Evolutionary conservation across 2,888 invertebrate species (phyloP).

Genomic region (Schizaphis graminum): DNA sequence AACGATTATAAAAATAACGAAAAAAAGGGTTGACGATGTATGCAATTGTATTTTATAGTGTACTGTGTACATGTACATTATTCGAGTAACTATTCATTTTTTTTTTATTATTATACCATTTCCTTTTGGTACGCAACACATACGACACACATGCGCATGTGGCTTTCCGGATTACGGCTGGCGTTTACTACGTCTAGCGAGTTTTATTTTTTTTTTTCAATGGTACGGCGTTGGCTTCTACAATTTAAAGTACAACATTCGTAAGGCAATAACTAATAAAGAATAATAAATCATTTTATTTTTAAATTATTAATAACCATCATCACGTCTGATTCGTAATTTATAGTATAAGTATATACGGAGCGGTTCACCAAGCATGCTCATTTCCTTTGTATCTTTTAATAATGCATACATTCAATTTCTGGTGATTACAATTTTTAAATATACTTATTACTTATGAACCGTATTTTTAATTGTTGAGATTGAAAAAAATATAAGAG

Average conservation of each 20-base stretch:
- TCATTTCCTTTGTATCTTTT: not conserved
- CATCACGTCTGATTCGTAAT: not conserved
- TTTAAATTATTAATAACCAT: not conserved
- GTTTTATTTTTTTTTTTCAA: not conserved
- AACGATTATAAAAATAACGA: conserved; percentile 58
- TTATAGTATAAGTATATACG: not conserved
- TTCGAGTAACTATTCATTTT: conserved; percentile 27
- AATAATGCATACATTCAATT: not conserved
- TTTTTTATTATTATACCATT: not conserved
- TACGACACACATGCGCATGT: not conserved
- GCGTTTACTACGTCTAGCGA: not conserved
- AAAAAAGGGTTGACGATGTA: conserved; percentile 46
- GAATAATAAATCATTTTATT: not conserved
- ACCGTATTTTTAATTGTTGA: not conserved
- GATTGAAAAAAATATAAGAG: not conserved
- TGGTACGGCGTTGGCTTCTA: not conserved
- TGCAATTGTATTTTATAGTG: conserved; percentile 15
- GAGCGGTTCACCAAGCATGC: not conserved
- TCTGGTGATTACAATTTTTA: not conserved
- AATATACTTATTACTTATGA: not conserved
- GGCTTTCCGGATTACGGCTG: not conserved
- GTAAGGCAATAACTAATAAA: not conserved
- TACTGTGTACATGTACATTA: not conserved
- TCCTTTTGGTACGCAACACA: conserved; percentile 38
- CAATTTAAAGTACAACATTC: not conserved